Percentiles rank a stretch among this genome's conserved stretches.
Evolutionary conservation across 2,797 vertebrate genomes (phyloP).

Genomic region (Remorina albescens): DNA sequence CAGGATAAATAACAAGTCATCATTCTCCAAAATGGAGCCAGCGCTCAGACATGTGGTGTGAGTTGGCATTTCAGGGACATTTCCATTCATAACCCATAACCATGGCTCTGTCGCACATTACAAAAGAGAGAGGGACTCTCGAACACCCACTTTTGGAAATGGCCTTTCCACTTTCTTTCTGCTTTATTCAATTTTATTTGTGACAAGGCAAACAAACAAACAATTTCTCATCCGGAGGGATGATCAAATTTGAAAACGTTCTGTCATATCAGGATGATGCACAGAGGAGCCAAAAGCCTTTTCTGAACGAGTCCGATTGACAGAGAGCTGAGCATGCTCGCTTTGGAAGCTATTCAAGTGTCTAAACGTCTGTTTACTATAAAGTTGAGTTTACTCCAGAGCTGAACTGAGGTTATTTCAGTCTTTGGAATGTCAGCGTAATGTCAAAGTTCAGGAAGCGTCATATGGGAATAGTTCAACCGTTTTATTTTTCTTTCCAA

Average conservation of each 20-base stretch:
- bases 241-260: conserved; percentile 58
- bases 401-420: conserved; percentile 11
- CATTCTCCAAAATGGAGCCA: conserved; percentile 44
- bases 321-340: conserved; percentile 9
- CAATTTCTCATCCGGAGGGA: conserved; percentile 49
- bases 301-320: conserved; percentile 13
- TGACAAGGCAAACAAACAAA: conserved; percentile 62
- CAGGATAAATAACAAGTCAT: conserved; percentile 57
- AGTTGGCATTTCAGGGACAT: conserved; percentile 61
- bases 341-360: conserved; percentile 30
- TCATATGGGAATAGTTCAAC: not conserved
- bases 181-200: conserved; percentile 59
- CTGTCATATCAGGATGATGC: conserved; percentile 47
- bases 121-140: conserved; percentile 36
- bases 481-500: not conserved
- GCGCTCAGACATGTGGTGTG: conserved; percentile 38
- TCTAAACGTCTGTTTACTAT: conserved; percentile 4
- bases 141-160: conserved; percentile 47
- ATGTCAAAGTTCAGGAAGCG: not conserved
- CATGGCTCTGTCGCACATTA: conserved; percentile 47
- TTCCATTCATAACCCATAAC: conserved; percentile 58
- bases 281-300: conserved; percentile 26
- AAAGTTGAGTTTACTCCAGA: not conserved
- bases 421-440: too few relatives aligned
- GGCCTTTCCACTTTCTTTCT: conserved; percentile 48